Conservation (phyloP, 1,140 invertebrate species). For the Lepidurus packardi region DNA sequence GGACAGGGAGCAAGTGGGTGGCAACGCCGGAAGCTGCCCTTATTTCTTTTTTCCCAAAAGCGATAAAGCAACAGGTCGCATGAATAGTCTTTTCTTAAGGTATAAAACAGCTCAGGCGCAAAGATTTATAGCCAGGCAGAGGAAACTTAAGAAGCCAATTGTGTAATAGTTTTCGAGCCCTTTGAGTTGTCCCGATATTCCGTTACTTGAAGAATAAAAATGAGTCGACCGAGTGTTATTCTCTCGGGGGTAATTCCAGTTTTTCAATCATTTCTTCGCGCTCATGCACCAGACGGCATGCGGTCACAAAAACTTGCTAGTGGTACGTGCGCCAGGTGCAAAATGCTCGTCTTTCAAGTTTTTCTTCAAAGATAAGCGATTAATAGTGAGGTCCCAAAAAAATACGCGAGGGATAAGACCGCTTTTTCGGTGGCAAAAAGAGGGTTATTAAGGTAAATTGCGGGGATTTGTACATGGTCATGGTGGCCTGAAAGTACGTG, state of each 20-base stretch:
- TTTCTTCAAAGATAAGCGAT: neutral
- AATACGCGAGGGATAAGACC: neutral
- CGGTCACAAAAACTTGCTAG: neutral
- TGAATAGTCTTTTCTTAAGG: constrained; percentile 17
- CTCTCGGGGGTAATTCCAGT: neutral
- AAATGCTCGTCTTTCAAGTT: neutral
- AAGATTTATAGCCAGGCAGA: neutral
- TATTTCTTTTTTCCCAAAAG: neutral
- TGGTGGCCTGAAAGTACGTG: too few species aligned
- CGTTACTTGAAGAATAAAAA: neutral
- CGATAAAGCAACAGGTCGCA: constrained; percentile 3
- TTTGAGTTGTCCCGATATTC: neutral
- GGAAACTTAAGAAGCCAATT: constrained; percentile 7
- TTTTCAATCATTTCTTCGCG: neutral
- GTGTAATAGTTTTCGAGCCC: neutral
- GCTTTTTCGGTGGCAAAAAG: neutral
- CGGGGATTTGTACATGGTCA: too few species aligned
- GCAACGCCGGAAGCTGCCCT: neutral
- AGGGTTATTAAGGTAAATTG: neutral
- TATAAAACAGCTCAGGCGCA: constrained; percentile 5
- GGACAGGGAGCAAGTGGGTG: neutral
- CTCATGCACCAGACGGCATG: neutral
- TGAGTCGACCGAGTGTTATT: neutral
- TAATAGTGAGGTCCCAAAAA: neutral
- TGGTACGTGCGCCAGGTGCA: constrained; percentile 9